Conservation (phyloP, 2,113 vertebrate species). For the Hippocampus abdominalis region DNA sequence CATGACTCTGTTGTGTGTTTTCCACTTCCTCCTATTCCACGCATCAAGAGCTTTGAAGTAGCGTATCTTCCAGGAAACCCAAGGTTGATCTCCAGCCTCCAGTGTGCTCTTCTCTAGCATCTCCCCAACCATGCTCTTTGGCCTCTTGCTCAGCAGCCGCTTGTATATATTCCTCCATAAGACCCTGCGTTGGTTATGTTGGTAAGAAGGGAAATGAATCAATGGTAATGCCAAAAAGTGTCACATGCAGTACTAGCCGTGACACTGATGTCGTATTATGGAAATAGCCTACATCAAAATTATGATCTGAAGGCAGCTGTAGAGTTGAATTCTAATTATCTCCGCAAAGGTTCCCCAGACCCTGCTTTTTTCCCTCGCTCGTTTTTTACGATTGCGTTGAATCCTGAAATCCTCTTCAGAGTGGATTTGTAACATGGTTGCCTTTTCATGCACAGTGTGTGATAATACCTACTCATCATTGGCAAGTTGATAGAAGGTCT, state of each 20-base stretch:
- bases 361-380: not conserved
- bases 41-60: conserved; percentile 72
- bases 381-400: not conserved
- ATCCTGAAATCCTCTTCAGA: not conserved
- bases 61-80: conserved; percentile 81
- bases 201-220: not conserved
- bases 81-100: conserved; percentile 49
- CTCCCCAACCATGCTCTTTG: conserved; percentile 47
- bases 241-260: no score
- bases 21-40: conserved; percentile 59
- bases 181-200: conserved; percentile 59
- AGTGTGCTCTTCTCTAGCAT: conserved; percentile 27
- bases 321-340: conserved; percentile 1
- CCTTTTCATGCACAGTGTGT: not conserved
- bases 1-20: conserved; percentile 62
- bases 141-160: conserved; percentile 44
- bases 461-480: conserved; percentile 82
- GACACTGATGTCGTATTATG: not conserved
- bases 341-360: not conserved
- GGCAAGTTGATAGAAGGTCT: conserved; percentile 74
- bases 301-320: not conserved
- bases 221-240: no score
- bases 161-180: conserved; percentile 79
- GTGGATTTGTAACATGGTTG: not conserved
- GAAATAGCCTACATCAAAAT: not conserved